These are phyloP conservation scores for Notoglanidium macrostoma DNA, from an alignment of 2,797 vertebrate genomes.

Conservation along the genomic window DNA sequence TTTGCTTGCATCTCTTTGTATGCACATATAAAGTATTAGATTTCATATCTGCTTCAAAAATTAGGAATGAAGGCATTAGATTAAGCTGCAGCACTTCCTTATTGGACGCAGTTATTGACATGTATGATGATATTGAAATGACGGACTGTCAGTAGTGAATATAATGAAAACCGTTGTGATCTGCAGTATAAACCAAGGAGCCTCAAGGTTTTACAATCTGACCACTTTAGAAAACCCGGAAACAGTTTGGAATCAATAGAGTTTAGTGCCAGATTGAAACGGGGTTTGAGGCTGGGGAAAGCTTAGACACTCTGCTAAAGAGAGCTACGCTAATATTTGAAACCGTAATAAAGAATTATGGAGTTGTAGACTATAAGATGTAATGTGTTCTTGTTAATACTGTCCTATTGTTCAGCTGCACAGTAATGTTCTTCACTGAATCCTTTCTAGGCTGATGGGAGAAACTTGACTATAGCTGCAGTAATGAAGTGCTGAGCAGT, in stretches of 20 bases:
- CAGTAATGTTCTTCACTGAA: not conserved
- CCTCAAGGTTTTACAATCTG: not conserved
- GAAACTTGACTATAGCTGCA: not conserved
- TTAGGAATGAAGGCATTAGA: not conserved
- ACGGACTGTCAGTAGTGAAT: not conserved
- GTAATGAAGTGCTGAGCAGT: not conserved
- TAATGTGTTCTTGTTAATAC: not conserved
- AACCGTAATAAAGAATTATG: not conserved
- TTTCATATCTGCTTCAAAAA: not conserved
- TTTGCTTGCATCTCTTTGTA: not conserved
- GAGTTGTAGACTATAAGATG: not conserved
- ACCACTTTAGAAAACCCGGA: not conserved
- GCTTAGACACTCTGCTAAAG: not conserved
- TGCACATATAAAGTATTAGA: not conserved
- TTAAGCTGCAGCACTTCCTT: not conserved
- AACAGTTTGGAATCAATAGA: not conserved
- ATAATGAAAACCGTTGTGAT: not conserved
- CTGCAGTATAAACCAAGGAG: not conserved
- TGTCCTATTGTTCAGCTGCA: not conserved
- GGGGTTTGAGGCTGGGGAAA: not conserved
- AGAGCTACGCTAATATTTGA: not conserved
- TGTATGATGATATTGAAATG: not conserved
- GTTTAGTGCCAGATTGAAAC: not conserved
- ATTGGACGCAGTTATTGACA: not conserved
- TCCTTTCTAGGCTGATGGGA: not conserved